phyloP scores from a whole-genome alignment of 2,113 vertebrate genomes.

The Helogale parvula region DNA sequence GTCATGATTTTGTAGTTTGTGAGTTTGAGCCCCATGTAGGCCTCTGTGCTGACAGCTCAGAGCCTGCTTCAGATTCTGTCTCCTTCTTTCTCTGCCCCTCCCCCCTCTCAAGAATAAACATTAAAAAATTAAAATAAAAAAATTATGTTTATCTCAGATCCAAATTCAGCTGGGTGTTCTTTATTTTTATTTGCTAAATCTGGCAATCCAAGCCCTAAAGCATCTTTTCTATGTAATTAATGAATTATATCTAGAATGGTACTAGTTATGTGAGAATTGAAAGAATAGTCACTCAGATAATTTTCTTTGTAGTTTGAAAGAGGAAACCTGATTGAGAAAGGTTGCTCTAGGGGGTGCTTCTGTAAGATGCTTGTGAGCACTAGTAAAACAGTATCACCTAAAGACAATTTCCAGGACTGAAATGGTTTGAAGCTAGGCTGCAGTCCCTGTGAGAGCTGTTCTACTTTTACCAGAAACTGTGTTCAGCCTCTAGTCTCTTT shows the following conservation, averaged over 20 bases:
- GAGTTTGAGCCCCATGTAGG: too few relatives aligned
- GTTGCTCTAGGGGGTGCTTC: neutral
- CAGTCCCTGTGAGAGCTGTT: slow-evolving; percentile 60
- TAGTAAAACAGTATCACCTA: neutral
- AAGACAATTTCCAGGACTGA: slow-evolving; percentile 41
- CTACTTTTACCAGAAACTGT: slow-evolving; percentile 59
- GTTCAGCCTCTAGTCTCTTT: neutral
- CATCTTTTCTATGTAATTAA: neutral
- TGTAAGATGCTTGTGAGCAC: neutral
- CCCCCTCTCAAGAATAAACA: too few relatives aligned
- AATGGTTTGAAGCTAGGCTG: slow-evolving; percentile 3
- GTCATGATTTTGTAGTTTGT: too few relatives aligned
- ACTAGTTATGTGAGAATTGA: neutral
- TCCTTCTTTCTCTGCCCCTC: too few relatives aligned
- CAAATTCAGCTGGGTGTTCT: slow-evolving; percentile 20
- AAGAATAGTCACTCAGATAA: neutral
- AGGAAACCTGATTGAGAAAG: slow-evolving; percentile 20
- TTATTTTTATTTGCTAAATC: slow-evolving; percentile 48
- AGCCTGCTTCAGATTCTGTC: too few relatives aligned
- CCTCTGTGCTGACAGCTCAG: too few relatives aligned
- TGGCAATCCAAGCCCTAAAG: neutral
- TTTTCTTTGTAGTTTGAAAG: slow-evolving; percentile 22
- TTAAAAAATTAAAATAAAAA: neutral
- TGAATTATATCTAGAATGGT: neutral
- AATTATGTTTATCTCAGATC: slow-evolving; percentile 12